Percentiles rank a stretch among this genome's conserved stretches.
Conservation (phyloP, 2,797 vertebrate genomes). For the Muraenolepis orangiensis region DNA sequence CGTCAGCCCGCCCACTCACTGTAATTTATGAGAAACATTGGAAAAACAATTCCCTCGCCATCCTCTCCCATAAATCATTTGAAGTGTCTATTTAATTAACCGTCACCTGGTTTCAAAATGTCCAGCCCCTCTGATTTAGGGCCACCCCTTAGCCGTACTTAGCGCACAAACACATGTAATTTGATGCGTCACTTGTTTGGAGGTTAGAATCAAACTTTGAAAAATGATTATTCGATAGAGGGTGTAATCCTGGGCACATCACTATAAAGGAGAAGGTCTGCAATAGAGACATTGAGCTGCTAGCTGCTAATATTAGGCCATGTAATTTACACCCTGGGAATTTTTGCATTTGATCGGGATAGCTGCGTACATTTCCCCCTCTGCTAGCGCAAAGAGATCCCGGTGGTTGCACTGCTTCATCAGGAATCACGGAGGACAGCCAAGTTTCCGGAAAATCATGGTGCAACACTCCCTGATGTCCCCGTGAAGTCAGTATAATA, state of each 20-base stretch:
- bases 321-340: no score
- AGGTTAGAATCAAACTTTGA: neutral
- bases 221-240: neutral
- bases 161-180: neutral
- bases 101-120: neutral
- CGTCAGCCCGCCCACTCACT: neutral
- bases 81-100: conserved; percentile 1
- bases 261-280: no score
- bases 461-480: no score
- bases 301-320: no score
- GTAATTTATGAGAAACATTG: neutral
- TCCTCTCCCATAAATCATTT: neutral
- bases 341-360: no score
- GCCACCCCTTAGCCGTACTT: neutral
- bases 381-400: no score
- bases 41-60: neutral
- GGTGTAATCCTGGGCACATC: no score
- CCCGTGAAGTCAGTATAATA: neutral
- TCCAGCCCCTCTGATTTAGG: neutral
- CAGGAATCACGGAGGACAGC: no score
- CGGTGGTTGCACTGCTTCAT: no score
- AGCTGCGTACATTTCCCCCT: no score
- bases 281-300: no score
- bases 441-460: no score
- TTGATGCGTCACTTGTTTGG: neutral